Conservation (phyloP, 2,113 vertebrate genomes). For the Muntiacus muntjak region DNA sequence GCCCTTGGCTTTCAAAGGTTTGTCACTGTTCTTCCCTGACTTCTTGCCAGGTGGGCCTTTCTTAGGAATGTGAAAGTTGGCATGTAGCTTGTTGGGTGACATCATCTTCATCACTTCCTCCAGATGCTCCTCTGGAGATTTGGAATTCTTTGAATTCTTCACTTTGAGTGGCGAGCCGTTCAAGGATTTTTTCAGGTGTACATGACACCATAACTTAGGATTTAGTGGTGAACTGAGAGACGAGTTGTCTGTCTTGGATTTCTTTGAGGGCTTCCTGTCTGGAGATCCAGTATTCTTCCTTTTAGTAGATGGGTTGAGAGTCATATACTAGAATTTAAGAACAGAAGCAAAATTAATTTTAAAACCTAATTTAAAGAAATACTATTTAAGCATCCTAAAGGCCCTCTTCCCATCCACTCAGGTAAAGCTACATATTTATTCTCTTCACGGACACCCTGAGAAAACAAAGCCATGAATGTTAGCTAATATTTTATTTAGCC, state of each 20-base stretch:
- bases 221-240: constrained; percentile 86
- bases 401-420: neutral
- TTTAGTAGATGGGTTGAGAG: constrained; percentile 92
- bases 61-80: constrained; percentile 82
- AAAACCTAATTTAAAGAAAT: constrained; percentile 40
- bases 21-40: constrained; percentile 74
- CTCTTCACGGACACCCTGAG: neutral
- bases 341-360: constrained; percentile 47
- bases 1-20: constrained; percentile 82
- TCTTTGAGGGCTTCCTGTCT: constrained; percentile 90
- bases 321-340: constrained; percentile 89
- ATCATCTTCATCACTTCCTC: constrained; percentile 84
- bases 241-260: constrained; percentile 84
- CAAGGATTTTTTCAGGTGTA: constrained; percentile 91
- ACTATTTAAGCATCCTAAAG: neutral
- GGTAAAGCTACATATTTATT: neutral
- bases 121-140: constrained; percentile 85
- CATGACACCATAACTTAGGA: constrained; percentile 92
- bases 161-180: constrained; percentile 91
- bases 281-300: constrained; percentile 89
- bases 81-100: constrained; percentile 78
- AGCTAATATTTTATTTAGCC: neutral
- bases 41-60: constrained; percentile 70
- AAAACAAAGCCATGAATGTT: neutral
- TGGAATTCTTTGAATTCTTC: constrained; percentile 90